Base-by-base conservation (phyloP, 2,113 vertebrate species). In the Pygoscelis antarcticus region DNA sequence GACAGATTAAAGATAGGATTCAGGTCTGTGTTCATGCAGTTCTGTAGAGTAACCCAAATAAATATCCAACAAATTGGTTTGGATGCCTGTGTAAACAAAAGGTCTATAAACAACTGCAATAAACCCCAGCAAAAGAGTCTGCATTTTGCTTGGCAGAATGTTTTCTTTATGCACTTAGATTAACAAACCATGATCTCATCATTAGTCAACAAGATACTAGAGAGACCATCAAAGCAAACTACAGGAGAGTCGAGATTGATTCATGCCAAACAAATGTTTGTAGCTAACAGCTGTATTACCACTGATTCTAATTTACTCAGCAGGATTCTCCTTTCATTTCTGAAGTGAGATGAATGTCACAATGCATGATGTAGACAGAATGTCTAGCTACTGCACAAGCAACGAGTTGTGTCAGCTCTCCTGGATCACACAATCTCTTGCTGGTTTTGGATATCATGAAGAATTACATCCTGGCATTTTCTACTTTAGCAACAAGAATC, bases 171-270 rank as follows among this genome's bases (percentile, higher is more conserved):
- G 96, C 88, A 83, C 94, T 96, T 97, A 97, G 98, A 96, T 98
- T 97, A 98, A 98, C 98, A 98, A 98, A 99, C 90, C 94, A 97
- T 97, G 98, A 98, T 98, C 97, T 98, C 98, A 98, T 97, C 97
- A 91, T 98, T 98, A 98, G 98, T 98, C 98, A 99, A 98, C 97
- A 94, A 98, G 97, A 98, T 98, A 98, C 96, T 92, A 97, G 97
- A 97, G 94, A 94, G 96, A 96, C 95, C 98, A 99, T 99, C 98
- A 99, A 99, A 99, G 99, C 96, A 97, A 98, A 96, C 98, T 97
- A 98, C 97, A 61, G 98, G 98, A 98, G 97, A 97, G 97, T 97
- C 61, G 42, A 93, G 96, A 97, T 44, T 97, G 98, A 98, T 97
- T 96, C 97, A 42, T 95, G 98, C 98, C 98, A 98, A 98, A 97